Evolutionary conservation across 2,888 invertebrate genomes (phyloP), one percentile per base, ranked within the genome.

Genomic region (Iselma pallidipennis): DNA sequence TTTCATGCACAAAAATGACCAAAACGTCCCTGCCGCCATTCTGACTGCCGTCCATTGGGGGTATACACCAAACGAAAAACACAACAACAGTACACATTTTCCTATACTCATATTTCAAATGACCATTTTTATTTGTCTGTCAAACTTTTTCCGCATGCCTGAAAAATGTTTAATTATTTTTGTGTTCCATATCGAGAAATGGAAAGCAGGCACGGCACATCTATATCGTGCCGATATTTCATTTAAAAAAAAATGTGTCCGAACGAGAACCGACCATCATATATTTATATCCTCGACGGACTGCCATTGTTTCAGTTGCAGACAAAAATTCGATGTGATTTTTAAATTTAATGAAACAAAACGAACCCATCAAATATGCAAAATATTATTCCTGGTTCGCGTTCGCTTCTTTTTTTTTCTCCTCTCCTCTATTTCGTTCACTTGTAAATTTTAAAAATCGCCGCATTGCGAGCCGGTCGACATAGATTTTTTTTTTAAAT

Each of bases 141-240:
- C 82, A 81, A 81, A 82, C 80, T 81, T 81, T 81, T 80, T 81
- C 81, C 81, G 81, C 81, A 80, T 81, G 80, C 80, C 81, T 81
- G 81, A 82, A 81, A 82, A 82, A 82, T 82, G 82, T 82, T 81
- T 81, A 81, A 82, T 81, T 81, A 82, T 81, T 82, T 82, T 82
- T 81, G 80, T 81, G 81, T 82, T 81, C 78, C 81, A 78, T 81
- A 82, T 81, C 81, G 81, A 80, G 80, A 77, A 75, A 79, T 76
- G 45, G 45, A 45, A 75, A 77, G 76, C 76, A 73, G 72, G 77
- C 78, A 76, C 80, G 72, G 77, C 78, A 76, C 80, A 79, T 80
- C 79, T 80, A 80, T 80, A 81, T 79, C 79, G 45, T 45, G 75
- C 74, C 81, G 80, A 81, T 81, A 81, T 81, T 81, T 81, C 81